These are phyloP conservation scores for Cecropterus lyciades DNA, from an alignment of 1,140 invertebrate genomes.

Conservation along the genomic window DNA sequence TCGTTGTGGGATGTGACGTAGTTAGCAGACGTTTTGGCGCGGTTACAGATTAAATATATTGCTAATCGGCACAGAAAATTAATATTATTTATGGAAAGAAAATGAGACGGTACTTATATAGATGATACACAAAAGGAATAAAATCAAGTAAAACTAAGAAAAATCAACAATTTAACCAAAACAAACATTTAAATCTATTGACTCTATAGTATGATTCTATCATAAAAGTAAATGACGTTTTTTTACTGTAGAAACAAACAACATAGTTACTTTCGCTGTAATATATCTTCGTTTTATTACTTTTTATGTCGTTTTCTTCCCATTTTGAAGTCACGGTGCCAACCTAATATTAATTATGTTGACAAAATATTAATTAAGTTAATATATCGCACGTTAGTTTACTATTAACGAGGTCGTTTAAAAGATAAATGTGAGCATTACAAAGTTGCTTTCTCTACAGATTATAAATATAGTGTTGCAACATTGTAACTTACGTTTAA, in stretches of 20 bases:
- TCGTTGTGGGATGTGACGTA: neutral
- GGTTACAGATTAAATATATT: neutral
- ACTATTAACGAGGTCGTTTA: conserved; percentile 31
- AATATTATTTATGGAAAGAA: neutral
- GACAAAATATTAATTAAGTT: conserved; percentile 35
- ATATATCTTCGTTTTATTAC: too few species aligned
- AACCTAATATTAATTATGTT: conserved; percentile 23
- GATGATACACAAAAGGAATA: too few species aligned
- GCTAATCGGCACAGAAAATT: neutral
- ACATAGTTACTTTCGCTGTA: too few species aligned
- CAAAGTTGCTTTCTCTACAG: conserved; percentile 31
- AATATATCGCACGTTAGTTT: conserved; percentile 24
- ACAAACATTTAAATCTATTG: too few species aligned
- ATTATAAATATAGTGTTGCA: conserved; percentile 22
- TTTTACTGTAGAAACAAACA: too few species aligned
- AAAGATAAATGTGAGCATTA: conserved; percentile 29
- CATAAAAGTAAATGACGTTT: too few species aligned
- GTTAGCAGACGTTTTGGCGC: neutral
- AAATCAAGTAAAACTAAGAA: too few species aligned
- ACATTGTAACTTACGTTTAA: conserved; percentile 9
- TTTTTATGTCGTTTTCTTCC: neutral
- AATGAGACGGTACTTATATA: too few species aligned
- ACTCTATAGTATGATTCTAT: too few species aligned
- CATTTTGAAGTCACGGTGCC: conserved; percentile 10
- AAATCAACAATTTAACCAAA: too few species aligned